Percentiles rank a stretch among this genome's conserved stretches.
These are phyloP conservation scores for Eolophus roseicapilla DNA, from an alignment of 2,113 vertebrate species.

Conservation along the genomic window DNA sequence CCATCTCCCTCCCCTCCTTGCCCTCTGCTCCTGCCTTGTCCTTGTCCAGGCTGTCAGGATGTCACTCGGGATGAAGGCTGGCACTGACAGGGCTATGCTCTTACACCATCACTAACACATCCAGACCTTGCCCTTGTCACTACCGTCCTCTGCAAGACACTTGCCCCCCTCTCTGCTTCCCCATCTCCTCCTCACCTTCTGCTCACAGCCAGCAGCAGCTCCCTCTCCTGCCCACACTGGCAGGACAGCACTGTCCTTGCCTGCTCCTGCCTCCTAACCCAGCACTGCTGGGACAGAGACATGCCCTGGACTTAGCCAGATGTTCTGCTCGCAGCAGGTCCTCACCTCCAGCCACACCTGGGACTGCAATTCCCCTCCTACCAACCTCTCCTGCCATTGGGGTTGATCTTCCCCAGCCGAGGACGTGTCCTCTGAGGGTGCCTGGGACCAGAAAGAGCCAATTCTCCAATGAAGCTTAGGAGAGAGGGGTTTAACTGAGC, in stretches of 20 bases:
- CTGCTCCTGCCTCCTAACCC: not conserved
- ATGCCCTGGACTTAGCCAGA: accelerated
- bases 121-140: constrained; percentile 33
- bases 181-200: not conserved
- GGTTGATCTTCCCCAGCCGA: not conserved
- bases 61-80: not conserved
- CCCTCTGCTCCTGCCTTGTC: not conserved
- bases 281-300: too few species aligned
- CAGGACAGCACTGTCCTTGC: not conserved
- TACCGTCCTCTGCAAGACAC: not conserved
- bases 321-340: accelerated
- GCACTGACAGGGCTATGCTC: not conserved
- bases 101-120: not conserved
- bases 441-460: not conserved
- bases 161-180: not conserved
- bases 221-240: not conserved
- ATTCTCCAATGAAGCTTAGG: not conserved
- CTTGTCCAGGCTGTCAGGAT: not conserved
- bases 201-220: not conserved
- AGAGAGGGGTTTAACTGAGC: not conserved
- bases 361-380: too few species aligned
- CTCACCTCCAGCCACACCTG: not conserved
- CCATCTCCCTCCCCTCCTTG: not conserved
- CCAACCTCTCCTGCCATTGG: accelerated
- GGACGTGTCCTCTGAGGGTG: not conserved